phyloP scores from a whole-genome alignment of 2,797 vertebrate genomes.

The Enteromius radiatus region DNA sequence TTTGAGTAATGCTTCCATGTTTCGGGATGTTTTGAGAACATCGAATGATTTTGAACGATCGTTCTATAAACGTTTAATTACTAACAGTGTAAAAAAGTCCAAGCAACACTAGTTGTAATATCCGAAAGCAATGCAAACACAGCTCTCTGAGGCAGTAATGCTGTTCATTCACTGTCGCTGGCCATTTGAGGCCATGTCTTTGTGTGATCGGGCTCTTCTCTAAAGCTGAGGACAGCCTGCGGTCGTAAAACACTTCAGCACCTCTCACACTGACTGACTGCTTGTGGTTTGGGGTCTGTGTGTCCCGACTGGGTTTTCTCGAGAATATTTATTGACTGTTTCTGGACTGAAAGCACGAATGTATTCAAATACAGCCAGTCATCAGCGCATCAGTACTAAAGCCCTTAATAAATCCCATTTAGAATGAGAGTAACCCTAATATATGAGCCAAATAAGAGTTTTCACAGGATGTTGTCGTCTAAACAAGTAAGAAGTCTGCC shows the following conservation, averaged over 20 bases:
- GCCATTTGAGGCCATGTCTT: slow-evolving; percentile 17
- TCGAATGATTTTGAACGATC: no score
- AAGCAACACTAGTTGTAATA: neutral
- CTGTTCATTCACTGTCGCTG: neutral
- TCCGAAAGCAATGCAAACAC: neutral
- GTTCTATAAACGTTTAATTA: neutral
- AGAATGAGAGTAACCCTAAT: neutral
- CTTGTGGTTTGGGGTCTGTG: neutral
- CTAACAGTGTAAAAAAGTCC: neutral
- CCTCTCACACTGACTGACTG: neutral
- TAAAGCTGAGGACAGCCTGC: neutral
- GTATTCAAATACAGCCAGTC: no score
- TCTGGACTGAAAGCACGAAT: neutral
- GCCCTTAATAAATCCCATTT: neutral
- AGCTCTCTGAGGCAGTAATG: neutral
- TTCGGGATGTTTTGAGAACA: no score
- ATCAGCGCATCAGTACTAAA: no score
- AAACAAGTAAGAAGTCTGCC: no score
- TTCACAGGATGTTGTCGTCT: no score
- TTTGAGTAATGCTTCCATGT: no score
- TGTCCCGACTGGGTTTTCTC: neutral
- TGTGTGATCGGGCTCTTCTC: slow-evolving; percentile 5
- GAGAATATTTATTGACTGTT: neutral
- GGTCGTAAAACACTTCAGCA: neutral
- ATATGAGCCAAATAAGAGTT: no score